A percentile compares a stretch with the other conserved stretches of the same genome.
phyloP scores from a whole-genome alignment of 2,113 vertebrate species.

The Cricetomys ansorgei region DNA sequence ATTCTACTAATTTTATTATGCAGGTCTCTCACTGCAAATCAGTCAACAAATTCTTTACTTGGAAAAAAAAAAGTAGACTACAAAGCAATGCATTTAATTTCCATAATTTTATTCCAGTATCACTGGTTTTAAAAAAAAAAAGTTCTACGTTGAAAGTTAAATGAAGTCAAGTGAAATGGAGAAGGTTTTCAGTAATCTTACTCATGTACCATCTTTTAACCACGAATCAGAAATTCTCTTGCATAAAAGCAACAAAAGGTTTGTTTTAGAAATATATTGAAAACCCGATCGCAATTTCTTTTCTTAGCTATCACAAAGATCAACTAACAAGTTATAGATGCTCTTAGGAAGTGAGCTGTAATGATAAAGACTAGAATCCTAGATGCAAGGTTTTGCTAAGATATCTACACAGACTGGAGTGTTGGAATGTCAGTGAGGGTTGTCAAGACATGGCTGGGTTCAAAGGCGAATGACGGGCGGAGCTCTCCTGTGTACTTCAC shows the following conservation, averaged over 20 bases:
- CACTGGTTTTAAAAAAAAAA: neutral
- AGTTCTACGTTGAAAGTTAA: conserved; percentile 29
- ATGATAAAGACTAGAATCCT: conserved; percentile 20
- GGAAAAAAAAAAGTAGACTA: neutral
- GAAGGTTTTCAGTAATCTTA: conserved; percentile 30
- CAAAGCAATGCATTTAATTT: neutral
- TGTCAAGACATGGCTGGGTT: conserved; percentile 62
- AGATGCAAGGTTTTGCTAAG: conserved; percentile 8
- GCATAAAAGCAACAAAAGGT: neutral
- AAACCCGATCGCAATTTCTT: neutral
- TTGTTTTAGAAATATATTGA: neutral
- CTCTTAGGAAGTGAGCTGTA: conserved; percentile 24
- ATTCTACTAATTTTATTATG: neutral
- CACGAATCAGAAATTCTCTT: neutral
- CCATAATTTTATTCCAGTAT: conserved; percentile 21
- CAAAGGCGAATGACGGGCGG: conserved; percentile 60
- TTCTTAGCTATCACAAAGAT: conserved; percentile 36
- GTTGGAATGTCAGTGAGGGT: conserved; percentile 32
- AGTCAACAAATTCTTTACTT: conserved; percentile 48
- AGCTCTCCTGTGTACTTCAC: conserved; percentile 43
- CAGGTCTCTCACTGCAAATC: neutral
- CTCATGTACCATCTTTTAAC: neutral
- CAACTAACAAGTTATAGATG: neutral
- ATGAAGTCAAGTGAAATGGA: conserved; percentile 53
- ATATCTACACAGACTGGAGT: conserved; percentile 14